Evolutionary conservation across 2,888 invertebrate species (phyloP).

Genomic region (Ochropacha duplaris): DNA sequence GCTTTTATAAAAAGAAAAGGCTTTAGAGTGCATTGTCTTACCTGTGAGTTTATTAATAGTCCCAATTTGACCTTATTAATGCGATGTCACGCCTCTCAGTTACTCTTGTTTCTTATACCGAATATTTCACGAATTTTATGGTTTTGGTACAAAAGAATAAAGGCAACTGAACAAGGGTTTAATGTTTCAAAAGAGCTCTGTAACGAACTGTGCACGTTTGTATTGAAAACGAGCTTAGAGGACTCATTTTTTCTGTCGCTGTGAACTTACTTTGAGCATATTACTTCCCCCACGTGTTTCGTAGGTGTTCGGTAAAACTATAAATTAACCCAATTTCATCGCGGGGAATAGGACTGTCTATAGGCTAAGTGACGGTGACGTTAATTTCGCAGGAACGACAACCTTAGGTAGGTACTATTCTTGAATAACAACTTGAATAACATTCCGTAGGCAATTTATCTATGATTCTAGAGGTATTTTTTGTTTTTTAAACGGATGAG

Average conservation of each 20-base stretch:
- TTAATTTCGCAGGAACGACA: background rate
- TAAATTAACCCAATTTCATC: constrained; percentile 20
- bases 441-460: too few species aligned
- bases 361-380: background rate
- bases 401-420: background rate
- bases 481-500: too few species aligned
- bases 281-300: constrained; percentile 11
- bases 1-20: background rate
- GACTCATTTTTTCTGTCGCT: constrained; percentile 21
- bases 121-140: constrained; percentile 21
- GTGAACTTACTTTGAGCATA: constrained; percentile 22
- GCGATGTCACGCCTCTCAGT: constrained; percentile 8
- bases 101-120: constrained; percentile 4
- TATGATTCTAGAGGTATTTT: too few species aligned
- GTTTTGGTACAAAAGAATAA: constrained; percentile 29
- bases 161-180: constrained; percentile 42
- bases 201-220: constrained; percentile 32
- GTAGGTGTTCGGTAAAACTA: constrained; percentile 10
- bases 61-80: constrained; percentile 3
- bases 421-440: too few species aligned
- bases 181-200: constrained; percentile 50
- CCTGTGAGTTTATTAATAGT: background rate
- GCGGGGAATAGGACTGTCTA: background rate
- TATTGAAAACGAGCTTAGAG: constrained; percentile 25
- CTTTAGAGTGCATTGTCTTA: background rate